Evolutionary conservation across 1,140 invertebrate species (phyloP).

Genomic region (Hycleus cichorii): DNA sequence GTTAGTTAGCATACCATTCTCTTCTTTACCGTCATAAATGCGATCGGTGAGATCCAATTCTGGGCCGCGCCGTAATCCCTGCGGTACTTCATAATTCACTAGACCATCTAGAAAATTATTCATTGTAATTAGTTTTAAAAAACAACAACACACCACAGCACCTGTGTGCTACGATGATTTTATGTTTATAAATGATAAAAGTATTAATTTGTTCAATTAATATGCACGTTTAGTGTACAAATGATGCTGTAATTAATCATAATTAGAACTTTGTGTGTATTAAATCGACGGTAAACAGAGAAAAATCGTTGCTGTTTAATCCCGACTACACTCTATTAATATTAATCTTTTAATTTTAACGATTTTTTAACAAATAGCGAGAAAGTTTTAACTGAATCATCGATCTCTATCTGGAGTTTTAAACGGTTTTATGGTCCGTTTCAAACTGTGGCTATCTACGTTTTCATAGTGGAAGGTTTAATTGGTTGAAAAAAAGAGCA

Average conservation of each 20-base stretch:
- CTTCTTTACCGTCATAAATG: conserved; percentile 70
- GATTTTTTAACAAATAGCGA: too few species aligned
- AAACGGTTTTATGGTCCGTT: too few species aligned
- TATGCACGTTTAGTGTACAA: conserved; percentile 8
- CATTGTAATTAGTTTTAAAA: too few species aligned
- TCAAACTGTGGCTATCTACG: too few species aligned
- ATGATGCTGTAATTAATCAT: conserved; percentile 22
- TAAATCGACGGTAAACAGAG: conserved; percentile 15
- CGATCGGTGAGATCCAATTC: conserved; percentile 70
- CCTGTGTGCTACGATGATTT: conserved; percentile 13
- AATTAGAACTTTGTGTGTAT: conserved; percentile 12
- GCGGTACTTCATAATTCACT: conserved; percentile 72
- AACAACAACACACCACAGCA: conserved; percentile 9
- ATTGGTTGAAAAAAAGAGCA: too few species aligned
- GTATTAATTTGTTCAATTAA: conserved; percentile 21
- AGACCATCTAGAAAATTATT: conserved; percentile 58
- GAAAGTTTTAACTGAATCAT: too few species aligned
- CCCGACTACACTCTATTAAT: conserved; percentile 8
- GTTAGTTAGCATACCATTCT: conserved; percentile 57
- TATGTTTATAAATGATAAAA: conserved; percentile 5
- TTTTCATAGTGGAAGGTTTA: too few species aligned
- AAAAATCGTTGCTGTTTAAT: conserved; percentile 8
- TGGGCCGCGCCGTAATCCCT: conserved; percentile 64
- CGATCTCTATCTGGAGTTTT: too few species aligned
- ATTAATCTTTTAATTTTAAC: conserved; percentile 5